Evolutionary conservation across 1,140 invertebrate species (phyloP).

Genomic region (Orius laevigatus): DNA sequence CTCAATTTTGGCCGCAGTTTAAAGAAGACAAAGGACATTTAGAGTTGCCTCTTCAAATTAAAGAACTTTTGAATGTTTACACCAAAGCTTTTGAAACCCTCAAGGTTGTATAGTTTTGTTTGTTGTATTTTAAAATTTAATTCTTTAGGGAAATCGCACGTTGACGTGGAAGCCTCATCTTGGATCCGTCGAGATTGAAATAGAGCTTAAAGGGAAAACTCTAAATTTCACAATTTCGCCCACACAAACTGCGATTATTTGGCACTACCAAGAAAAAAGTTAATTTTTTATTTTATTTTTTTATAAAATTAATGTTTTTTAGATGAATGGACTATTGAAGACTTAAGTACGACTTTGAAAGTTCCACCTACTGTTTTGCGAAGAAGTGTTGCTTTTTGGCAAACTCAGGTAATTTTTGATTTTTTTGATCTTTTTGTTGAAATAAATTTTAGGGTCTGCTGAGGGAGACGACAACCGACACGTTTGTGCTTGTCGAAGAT

Average conservation of each 20-base stretch:
- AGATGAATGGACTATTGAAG: conserved; percentile 69
- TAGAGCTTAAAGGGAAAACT: conserved; percentile 71
- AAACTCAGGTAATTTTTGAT: conserved; percentile 37
- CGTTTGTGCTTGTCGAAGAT: conserved; percentile 65
- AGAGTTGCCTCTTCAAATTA: conserved; percentile 63
- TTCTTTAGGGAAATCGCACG: conserved; percentile 60
- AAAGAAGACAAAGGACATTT: conserved; percentile 91
- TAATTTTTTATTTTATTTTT: conserved; percentile 20
- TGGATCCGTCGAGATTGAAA: conserved; percentile 78
- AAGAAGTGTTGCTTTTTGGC: conserved; percentile 81
- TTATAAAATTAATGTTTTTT: conserved; percentile 20
- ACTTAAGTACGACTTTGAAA: conserved; percentile 66
- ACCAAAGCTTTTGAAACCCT: conserved; percentile 83
- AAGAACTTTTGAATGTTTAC: conserved; percentile 68
- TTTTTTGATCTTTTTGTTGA: background rate
- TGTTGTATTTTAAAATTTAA: conserved; percentile 2
- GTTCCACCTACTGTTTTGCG: conserved; percentile 65
- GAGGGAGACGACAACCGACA: conserved; percentile 53
- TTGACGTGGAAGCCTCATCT: conserved; percentile 87
- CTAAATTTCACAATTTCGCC: conserved; percentile 77
- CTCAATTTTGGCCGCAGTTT: conserved; percentile 97
- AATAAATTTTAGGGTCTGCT: conserved; percentile 49
- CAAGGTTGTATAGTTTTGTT: conserved; percentile 35
- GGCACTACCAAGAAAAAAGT: conserved; percentile 85
- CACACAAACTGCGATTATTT: conserved; percentile 84